Percentiles rank a stretch among this genome's conserved stretches.
Evolutionary conservation across 2,797 vertebrate species (phyloP).

Genomic region (Xerus rutilus): DNA sequence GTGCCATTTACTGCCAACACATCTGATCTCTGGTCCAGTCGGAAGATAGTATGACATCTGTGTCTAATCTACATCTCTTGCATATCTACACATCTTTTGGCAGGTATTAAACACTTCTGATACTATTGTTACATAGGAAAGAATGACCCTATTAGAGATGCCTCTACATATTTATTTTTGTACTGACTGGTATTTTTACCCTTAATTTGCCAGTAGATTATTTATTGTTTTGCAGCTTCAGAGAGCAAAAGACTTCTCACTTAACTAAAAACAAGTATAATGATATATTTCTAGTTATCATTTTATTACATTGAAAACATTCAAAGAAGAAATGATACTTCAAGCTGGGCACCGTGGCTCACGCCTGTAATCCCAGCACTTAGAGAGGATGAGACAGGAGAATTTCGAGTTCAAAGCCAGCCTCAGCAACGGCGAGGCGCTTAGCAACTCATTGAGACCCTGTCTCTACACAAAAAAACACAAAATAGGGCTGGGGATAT

Average conservation of each 20-base stretch:
- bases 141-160: neutral
- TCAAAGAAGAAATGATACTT: neutral
- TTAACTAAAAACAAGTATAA: slow-evolving; percentile 13
- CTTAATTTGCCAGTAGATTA: neutral
- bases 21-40: neutral
- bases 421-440: too few relatives aligned
- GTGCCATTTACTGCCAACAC: neutral
- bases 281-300: neutral
- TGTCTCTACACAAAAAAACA: too few relatives aligned
- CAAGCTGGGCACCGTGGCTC: too few relatives aligned
- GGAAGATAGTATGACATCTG: neutral
- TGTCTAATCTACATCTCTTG: neutral
- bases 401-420: too few relatives aligned
- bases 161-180: slow-evolving; percentile 14
- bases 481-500: too few relatives aligned
- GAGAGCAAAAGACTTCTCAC: neutral
- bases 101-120: neutral
- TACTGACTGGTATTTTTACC: neutral
- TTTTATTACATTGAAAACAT: neutral
- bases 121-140: neutral
- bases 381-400: too few relatives aligned
- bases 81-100: neutral
- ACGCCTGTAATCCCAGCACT: too few relatives aligned
- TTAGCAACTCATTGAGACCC: too few relatives aligned
- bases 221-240: neutral